phyloP scores from a whole-genome alignment of 2,888 invertebrate species.

The Norana najaformis region DNA sequence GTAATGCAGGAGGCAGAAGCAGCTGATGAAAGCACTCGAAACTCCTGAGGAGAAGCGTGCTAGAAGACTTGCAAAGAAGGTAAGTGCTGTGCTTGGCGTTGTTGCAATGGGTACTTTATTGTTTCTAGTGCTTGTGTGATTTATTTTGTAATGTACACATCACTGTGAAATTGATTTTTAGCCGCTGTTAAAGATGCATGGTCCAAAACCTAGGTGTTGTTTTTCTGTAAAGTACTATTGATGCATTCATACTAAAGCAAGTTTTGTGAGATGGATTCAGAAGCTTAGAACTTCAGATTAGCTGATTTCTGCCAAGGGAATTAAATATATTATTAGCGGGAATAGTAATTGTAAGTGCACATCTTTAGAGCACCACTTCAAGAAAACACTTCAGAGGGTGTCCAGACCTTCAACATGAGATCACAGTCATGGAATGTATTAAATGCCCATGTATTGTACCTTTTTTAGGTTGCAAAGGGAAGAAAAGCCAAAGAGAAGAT shows the following conservation, averaged over 20 bases:
- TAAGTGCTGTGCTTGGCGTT: slow-evolving; percentile 38
- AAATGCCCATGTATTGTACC: background rate
- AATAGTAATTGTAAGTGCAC: no score
- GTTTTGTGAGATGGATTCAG: no score
- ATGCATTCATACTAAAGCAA: no score
- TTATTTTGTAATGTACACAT: background rate
- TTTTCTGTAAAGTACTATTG: no score
- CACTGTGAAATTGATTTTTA: no score
- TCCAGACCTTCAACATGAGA: background rate
- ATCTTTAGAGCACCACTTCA: no score
- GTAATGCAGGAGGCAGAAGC: slow-evolving; percentile 55
- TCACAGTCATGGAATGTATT: slow-evolving; percentile 9
- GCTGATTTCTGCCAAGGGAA: no score
- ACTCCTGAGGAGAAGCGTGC: slow-evolving; percentile 90
- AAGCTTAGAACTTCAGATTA: no score
- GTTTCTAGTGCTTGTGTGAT: background rate
- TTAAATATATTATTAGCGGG: no score
- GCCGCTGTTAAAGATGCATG: no score
- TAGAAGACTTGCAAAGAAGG: slow-evolving; percentile 82
- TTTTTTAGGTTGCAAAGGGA: slow-evolving; percentile 76
- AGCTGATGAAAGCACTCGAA: slow-evolving; percentile 77
- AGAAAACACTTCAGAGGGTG: no score
- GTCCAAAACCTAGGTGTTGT: no score
- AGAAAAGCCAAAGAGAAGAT: slow-evolving; percentile 80
- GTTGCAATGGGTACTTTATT: background rate